Base-by-base conservation (phyloP, 2,888 invertebrate species). In the Rosalia funebris region DNA sequence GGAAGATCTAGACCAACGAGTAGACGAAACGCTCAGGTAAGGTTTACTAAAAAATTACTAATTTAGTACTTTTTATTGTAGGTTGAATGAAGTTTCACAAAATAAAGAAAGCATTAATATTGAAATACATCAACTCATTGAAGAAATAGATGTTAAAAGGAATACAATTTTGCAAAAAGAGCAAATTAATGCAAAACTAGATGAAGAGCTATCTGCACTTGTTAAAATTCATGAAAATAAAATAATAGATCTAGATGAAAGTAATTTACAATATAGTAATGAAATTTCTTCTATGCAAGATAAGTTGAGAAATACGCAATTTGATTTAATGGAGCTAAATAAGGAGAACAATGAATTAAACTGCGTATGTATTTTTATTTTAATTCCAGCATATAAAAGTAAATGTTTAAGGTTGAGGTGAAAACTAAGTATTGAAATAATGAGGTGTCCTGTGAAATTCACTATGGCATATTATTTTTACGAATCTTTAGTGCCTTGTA, bases 31-130 rank as follows among this genome's bases (percentile, higher is more conserved):
- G n/a, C n/a, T n/a, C n/a, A n/a, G n/a, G n/a, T n/a, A n/a, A n/a
- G n/a, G n/a, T n/a, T n/a, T n/a, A n/a, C n/a, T n/a, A n/a, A n/a
- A n/a, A n/a, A n/a, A n/a, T n/a, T n/a, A n/a, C n/a, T n/a, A n/a
- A n/a, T n/a, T n/a, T n/a, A n/a, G n/a, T n/a, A n/a, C n/a, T n/a
- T n/a, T n/a, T n/a, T n/a, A n/a, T n/a, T n/a, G n/a, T 39, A 50
- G 50, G 14, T 31, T 39, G n/a, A 31, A 1, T 14, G 37, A 37
- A 0, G 15, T 11, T 14, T 9, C 4, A 39, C 12, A 50, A 41
- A 31, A 10, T n/a, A n/a, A n/a, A 1, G 50, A 50, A 1, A 15
- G n/a, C 7, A n/a, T 50, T 12, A 50, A 50, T 9, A 50, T 17
- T 9, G 39, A 50, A 31, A 10, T 50, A 25, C 20, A 14, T 3